phyloP scores from a whole-genome alignment of 1,140 invertebrate genomes.

The Pseudomyrmex dendroicus region DNA sequence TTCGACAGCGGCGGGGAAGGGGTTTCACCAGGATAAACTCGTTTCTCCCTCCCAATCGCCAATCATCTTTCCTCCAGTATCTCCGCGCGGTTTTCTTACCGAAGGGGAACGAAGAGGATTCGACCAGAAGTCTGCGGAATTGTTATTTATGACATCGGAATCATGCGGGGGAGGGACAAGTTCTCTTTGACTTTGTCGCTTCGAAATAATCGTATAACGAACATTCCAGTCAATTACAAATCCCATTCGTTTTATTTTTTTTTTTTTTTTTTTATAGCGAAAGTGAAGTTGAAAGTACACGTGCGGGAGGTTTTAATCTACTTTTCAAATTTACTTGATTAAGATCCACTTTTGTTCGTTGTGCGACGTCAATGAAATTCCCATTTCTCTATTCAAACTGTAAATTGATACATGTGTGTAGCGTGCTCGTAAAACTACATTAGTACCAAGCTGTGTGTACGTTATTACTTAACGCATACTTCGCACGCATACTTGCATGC shows the following conservation, averaged over 20 bases:
- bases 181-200: not conserved
- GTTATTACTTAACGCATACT: not conserved
- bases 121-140: constrained; percentile 36
- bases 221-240: constrained; percentile 1
- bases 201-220: not conserved
- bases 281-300: too few species aligned
- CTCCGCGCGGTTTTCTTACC: constrained; percentile 26
- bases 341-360: constrained; percentile 3
- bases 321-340: not conserved
- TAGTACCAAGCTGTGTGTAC: too few species aligned
- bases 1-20: constrained; percentile 64
- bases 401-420: not conserved
- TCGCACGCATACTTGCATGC: constrained; percentile 53
- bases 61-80: constrained; percentile 66
- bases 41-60: constrained; percentile 57
- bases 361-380: constrained; percentile 3
- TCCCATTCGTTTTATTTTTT: too few species aligned
- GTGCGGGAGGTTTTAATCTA: too few species aligned
- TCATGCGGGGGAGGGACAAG: not conserved
- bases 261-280: too few species aligned
- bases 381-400: not conserved
- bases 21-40: constrained; percentile 69
- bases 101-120: constrained; percentile 14
- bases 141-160: constrained; percentile 43
- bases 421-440: not conserved